These are phyloP conservation scores for Hydropsyche betteni DNA, from an alignment of 2,888 invertebrate genomes.

Conservation along the genomic window DNA sequence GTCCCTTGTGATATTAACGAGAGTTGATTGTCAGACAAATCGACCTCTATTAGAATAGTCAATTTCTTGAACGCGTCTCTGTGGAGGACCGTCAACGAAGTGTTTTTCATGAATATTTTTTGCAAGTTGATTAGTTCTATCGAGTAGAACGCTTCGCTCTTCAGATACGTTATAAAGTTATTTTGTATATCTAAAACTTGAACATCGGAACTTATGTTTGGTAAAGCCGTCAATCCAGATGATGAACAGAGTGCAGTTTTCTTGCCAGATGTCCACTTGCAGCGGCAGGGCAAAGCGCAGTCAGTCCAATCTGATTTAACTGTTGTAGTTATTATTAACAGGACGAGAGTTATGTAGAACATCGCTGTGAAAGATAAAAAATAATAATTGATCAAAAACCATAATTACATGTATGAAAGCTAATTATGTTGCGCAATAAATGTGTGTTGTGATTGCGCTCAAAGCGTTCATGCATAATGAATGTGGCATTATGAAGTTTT, in stretches of 20 bases:
- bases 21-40: constrained; percentile 84
- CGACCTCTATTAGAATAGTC: constrained; percentile 86
- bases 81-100: constrained; percentile 79
- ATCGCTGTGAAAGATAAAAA: constrained; percentile 45
- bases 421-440: too few relatives aligned
- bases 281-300: constrained; percentile 85
- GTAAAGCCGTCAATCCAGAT: constrained; percentile 81
- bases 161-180: constrained; percentile 79
- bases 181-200: constrained; percentile 82
- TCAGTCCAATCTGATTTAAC: constrained; percentile 85
- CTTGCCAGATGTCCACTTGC: constrained; percentile 93
- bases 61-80: constrained; percentile 87
- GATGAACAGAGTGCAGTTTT: constrained; percentile 88
- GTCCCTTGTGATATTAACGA: constrained; percentile 79
- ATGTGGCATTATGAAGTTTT: too few relatives aligned
- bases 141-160: constrained; percentile 80
- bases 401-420: too few relatives aligned
- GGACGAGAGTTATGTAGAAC: constrained; percentile 50
- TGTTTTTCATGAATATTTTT: constrained; percentile 79
- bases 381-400: too few relatives aligned
- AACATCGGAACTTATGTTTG: constrained; percentile 68
- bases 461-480: too few relatives aligned
- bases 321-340: constrained; percentile 57
- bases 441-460: too few relatives aligned
- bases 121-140: constrained; percentile 86